A percentile compares a stretch with the other conserved stretches of the same genome.
phyloP scores from a whole-genome alignment of 2,888 invertebrate species.

The Hirudinaria manillensis region DNA sequence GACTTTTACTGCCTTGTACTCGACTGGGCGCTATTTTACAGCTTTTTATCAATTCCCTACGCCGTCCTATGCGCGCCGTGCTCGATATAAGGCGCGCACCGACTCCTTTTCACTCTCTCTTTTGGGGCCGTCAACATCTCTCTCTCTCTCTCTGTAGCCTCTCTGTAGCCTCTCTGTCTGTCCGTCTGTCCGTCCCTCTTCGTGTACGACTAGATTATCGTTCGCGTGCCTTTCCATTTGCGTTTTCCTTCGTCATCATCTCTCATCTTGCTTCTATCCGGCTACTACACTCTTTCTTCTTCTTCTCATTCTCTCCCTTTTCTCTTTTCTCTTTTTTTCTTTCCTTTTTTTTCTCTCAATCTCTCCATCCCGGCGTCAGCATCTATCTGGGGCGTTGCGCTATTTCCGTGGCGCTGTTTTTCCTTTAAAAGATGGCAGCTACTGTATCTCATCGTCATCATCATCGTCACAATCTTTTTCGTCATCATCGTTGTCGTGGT shows the following conservation, averaged over 20 bases:
- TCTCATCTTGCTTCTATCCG: background rate
- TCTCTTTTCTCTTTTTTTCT: background rate
- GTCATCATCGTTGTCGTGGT: background rate
- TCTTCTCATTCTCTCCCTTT: background rate
- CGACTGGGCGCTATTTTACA: background rate
- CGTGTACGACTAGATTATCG: background rate
- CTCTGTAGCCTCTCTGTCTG: background rate
- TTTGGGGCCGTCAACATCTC: background rate
- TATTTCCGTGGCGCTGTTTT: background rate
- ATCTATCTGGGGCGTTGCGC: background rate
- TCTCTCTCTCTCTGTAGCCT: background rate
- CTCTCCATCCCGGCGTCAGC: background rate
- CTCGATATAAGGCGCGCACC: background rate
- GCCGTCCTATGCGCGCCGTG: background rate
- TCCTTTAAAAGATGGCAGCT: background rate
- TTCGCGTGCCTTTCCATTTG: background rate
- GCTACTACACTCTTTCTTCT: too few species aligned
- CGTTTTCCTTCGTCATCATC: background rate
- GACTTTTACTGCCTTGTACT: conserved; percentile 13
- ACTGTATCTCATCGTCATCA: conserved; percentile 7
- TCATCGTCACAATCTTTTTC: conserved; percentile 5
- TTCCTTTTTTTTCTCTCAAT: background rate
- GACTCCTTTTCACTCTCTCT: background rate
- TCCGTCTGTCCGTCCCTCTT: background rate
- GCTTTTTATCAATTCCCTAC: background rate